Percentiles rank a stretch among this genome's conserved stretches.
These are phyloP conservation scores for Drosophila hamatofila DNA, from an alignment of 2,888 invertebrate genomes.

Conservation along the genomic window DNA sequence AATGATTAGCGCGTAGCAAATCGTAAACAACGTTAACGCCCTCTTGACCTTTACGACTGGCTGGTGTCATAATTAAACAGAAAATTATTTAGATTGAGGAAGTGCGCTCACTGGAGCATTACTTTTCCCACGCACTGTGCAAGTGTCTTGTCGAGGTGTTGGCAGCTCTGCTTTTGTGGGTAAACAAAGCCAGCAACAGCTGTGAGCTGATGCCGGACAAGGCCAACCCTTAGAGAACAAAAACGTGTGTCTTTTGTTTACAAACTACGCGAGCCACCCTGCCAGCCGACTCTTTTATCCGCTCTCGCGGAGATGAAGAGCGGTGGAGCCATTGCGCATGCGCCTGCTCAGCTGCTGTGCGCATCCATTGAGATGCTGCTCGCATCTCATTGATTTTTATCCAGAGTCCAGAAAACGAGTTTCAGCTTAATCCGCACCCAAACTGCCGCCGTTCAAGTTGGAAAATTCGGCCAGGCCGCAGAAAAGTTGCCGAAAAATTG, in stretches of 20 bases:
- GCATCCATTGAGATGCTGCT: slow-evolving; percentile 48
- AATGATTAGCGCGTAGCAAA: slow-evolving; percentile 51
- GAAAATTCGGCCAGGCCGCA: slow-evolving; percentile 36
- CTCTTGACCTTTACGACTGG: slow-evolving; percentile 60
- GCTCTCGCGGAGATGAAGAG: slow-evolving; percentile 15
- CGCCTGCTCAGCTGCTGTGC: slow-evolving; percentile 67
- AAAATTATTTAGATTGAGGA: slow-evolving; percentile 30
- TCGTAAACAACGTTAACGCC: slow-evolving; percentile 49
- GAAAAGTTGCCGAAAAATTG: slow-evolving; percentile 24
- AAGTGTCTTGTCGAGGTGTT: slow-evolving; percentile 2
- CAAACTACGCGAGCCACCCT: slow-evolving; percentile 53
- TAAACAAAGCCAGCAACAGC: slow-evolving; percentile 57
- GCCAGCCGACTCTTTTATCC: slow-evolving; percentile 50
- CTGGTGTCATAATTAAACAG: slow-evolving; percentile 59
- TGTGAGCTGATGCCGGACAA: slow-evolving; percentile 41
- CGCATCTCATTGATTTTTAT: slow-evolving; percentile 74
- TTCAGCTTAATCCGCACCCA: slow-evolving; percentile 76
- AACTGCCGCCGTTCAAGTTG: slow-evolving; percentile 63
- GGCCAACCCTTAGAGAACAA: slow-evolving; percentile 46
- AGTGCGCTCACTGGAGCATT: slow-evolving; percentile 37
- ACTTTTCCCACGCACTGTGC: slow-evolving; percentile 53
- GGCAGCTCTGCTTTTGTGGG: slow-evolving; percentile 41
- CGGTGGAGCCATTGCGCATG: neutral
- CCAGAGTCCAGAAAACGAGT: slow-evolving; percentile 72
- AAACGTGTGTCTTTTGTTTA: slow-evolving; percentile 56